Evolutionary conservation across 2,888 invertebrate species (phyloP).

Genomic region (Herminia tarsipennalis): DNA sequence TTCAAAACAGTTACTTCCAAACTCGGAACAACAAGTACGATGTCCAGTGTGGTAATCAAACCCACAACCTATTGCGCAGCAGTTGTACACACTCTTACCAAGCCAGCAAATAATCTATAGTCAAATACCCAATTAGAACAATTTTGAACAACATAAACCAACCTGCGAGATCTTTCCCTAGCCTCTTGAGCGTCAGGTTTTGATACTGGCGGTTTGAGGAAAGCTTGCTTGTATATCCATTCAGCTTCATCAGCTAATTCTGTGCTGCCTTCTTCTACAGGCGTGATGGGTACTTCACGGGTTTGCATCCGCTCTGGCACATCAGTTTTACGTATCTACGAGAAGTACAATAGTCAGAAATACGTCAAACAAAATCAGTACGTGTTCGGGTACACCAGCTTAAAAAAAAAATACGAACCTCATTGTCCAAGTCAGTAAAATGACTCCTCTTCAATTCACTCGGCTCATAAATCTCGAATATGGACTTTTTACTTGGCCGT

Average conservation of each 20-base stretch:
- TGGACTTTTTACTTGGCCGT: constrained; percentile 92
- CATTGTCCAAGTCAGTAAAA: constrained; percentile 97
- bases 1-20: no score
- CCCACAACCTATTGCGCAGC: no score
- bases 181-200: constrained; percentile 88
- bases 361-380: not conserved
- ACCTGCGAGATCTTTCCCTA: constrained; percentile 74
- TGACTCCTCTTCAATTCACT: constrained; percentile 98
- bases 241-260: constrained; percentile 98
- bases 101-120: no score
- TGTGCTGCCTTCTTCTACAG: constrained; percentile 92
- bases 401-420: constrained; percentile 69
- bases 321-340: constrained; percentile 92
- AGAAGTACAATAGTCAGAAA: not conserved
- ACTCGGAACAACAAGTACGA: no score
- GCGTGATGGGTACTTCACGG: constrained; percentile 93
- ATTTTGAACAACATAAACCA: no score
- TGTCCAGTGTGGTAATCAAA: no score
- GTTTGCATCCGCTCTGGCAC: constrained; percentile 97
- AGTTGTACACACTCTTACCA: no score
- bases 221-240: constrained; percentile 98
- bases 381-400: not conserved
- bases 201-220: constrained; percentile 93
- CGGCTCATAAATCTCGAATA: constrained; percentile 98
- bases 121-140: no score